Base-by-base conservation (phyloP, 1,140 invertebrate species). In the Laupala kohalensis region DNA sequence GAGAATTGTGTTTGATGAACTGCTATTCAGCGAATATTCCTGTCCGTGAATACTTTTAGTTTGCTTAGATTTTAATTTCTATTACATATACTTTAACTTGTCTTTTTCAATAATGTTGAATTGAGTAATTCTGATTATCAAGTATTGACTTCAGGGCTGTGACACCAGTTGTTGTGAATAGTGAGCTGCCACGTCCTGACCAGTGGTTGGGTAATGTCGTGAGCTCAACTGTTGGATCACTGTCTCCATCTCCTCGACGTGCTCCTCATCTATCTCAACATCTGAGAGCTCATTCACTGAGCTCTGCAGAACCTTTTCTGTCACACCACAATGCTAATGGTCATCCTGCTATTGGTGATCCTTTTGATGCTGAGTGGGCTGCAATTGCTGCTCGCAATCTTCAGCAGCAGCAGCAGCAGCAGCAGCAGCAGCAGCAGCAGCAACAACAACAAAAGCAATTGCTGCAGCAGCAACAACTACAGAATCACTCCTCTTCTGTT, bases 341-440 rank as follows among this genome's bases (percentile, higher is more conserved):
- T 9, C 74, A 76, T 63, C 74, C 71, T n/a, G 72, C 30, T 9
- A 79, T 81, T 15, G 74, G 80, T 0, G 92, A 95, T 83, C 92
- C 92, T 0, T 94, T 94, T 77, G 91, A 94, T 79, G 91, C 91
- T 6, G 92, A 93, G 76, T 94, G 93, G 92, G 91, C 89, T 2
- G 88, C 89, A 25, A 78, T 83, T 64, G 79, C 80, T 37, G 78
- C 78, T 29, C 75, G 77, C 24, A 77, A 77, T 65, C 75, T 77
- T 27, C 76, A 77, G 71, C n/a, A n/a, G n/a, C n/a, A n/a, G n/a
- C n/a, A n/a, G n/a, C n/a, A n/a, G n/a, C n/a, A n/a, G n/a, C n/a
- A n/a, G n/a, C n/a, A n/a, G n/a, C n/a, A n/a, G n/a, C n/a, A n/a
- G n/a, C n/a, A n/a, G n/a, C n/a, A n/a, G n/a, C n/a, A n/a, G n/a